Evolutionary conservation across 2,888 invertebrate genomes (phyloP), one percentile per base, ranked within the genome.

Genomic region (Lumbricus terrestris): DNA sequence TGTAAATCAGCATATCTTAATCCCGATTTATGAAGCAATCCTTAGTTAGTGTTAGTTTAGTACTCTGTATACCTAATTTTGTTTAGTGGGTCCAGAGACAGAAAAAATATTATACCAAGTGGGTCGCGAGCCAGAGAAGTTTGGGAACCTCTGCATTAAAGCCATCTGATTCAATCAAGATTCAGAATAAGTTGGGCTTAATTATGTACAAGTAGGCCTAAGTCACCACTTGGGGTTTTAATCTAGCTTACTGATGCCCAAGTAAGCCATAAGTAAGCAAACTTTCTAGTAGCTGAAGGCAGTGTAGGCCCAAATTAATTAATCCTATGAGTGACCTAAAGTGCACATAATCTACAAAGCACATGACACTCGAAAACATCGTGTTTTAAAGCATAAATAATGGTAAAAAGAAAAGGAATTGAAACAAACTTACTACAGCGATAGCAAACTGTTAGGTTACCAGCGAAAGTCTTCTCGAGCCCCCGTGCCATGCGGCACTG

Each of bases 371-470:
- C 4, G n/a, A 69, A 69, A 69, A 69, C 69, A 69, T n/a, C 11
- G 69, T 69, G 69, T 69, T 69, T 69, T n/a, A 69, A 69, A 1
- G 69, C 69, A 69, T 69, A 69, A 69, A 29, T n/a, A n/a, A 69
- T 23, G 3, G 69, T n/a, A n/a, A 69, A 69, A 69, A 69, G 69
- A 69, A 69, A 69, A 69, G n/a, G 69, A 88, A 91, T 83, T 34
- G 82, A 82, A 88, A 37, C 23, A 37, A 38, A 82, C 92, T 91
- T 90, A 92, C 92, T 88, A 90, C 92, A 92, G 88, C 92, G 89
- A 90, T 88, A 90, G 90, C 92, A 92, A 42, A 91, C 91, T 89
- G 91, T 91, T 89, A 90, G 88, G 91, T 91, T 91, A 91, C 92
- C 91, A 90, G 89, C 90, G 29, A 88, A 90, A 42, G 91, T 91